These are phyloP conservation scores for Lasiurus borealis DNA, from an alignment of 2,113 vertebrate species.

Conservation along the genomic window DNA sequence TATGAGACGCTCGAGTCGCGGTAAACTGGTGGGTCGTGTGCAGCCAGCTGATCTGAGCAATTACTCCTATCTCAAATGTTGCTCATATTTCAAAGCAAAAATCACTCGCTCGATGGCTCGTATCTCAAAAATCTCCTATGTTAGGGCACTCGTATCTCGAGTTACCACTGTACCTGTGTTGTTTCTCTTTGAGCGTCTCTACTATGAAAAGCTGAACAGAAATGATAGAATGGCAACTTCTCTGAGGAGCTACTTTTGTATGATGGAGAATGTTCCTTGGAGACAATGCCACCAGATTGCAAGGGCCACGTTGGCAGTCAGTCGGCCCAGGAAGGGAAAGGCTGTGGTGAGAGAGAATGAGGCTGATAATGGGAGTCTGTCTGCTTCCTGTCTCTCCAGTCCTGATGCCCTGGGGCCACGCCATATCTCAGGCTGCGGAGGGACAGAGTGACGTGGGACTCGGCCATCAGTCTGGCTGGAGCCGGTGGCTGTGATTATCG, in stretches of 20 bases:
- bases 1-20: no score
- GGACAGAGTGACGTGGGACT: not conserved
- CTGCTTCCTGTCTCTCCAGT: not conserved
- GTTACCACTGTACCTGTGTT: no score
- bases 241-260: not conserved
- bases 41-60: no score
- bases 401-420: not conserved
- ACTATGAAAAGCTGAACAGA: not conserved
- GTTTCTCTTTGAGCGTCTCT: not conserved
- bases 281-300: not conserved
- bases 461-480: not conserved
- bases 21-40: no score
- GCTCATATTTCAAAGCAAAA: no score
- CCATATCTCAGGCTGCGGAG: not conserved
- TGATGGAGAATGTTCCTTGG: not conserved
- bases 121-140: no score
- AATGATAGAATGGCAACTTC: not conserved
- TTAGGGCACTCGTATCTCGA: no score
- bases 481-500: not conserved
- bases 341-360: rapidly evolving
- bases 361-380: not conserved
- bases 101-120: no score
- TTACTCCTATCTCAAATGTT: no score
- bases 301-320: not conserved
- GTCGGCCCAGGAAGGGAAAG: not conserved